phyloP scores from a whole-genome alignment of 2,113 vertebrate species.

The Mustela nigripes region DNA sequence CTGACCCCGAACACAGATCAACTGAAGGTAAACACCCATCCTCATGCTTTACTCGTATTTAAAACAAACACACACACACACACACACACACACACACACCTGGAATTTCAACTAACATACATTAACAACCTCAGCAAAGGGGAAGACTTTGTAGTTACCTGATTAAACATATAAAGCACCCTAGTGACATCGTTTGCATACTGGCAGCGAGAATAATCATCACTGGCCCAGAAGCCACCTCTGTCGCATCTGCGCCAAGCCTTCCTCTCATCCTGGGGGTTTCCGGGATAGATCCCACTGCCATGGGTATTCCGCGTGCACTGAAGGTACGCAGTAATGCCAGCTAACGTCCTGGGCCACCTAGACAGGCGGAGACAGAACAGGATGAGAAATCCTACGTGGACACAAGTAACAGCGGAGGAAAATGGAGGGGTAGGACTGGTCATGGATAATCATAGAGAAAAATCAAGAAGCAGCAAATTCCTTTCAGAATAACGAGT shows the following conservation, averaged over 20 bases:
- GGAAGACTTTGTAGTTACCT: slow-evolving; percentile 88
- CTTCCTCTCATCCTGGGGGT: slow-evolving; percentile 91
- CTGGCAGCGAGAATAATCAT: slow-evolving; percentile 96
- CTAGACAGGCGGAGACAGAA: slow-evolving; percentile 84
- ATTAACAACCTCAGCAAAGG: not conserved
- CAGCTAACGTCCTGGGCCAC: slow-evolving; percentile 97
- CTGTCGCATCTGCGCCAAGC: slow-evolving; percentile 95
- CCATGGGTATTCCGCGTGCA: slow-evolving; percentile 92
- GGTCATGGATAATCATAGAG: not conserved
- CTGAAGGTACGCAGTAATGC: slow-evolving; percentile 94
- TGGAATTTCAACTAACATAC: not conserved
- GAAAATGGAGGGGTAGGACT: slow-evolving; percentile 57
- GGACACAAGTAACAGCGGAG: not conserved
- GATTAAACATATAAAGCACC: slow-evolving; percentile 97
- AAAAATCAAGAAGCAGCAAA: slow-evolving; percentile 61
- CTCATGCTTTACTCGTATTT: not conserved
- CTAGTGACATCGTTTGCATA: slow-evolving; percentile 97
- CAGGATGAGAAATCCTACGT: slow-evolving; percentile 35
- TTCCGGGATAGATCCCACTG: slow-evolving; percentile 92
- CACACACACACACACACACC: not conserved
- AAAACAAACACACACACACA: not conserved
- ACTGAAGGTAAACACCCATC: not conserved
- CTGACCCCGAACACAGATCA: not conserved
- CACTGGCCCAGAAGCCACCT: slow-evolving; percentile 95
- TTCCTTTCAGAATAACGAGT: not conserved